These are phyloP conservation scores for Ephydatia muelleri DNA, from an alignment of 37 sponge, comb jelly and placozoan species.

Conservation along the genomic window DNA sequence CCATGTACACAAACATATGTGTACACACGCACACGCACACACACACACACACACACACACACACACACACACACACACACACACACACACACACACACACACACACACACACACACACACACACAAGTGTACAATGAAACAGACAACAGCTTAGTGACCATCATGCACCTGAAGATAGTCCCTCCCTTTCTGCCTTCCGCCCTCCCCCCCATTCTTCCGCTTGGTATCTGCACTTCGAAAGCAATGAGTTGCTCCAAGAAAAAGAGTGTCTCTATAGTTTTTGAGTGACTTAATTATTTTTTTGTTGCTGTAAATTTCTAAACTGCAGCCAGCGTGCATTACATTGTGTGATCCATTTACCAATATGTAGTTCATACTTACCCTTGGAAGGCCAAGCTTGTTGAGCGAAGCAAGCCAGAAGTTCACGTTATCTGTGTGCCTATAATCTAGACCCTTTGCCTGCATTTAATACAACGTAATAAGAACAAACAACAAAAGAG, in stretches of 20 bases:
- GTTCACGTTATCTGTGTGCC: slow-evolving; percentile 93
- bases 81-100: slow-evolving; percentile 9
- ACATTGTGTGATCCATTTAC: too few species aligned
- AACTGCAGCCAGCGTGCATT: too few species aligned
- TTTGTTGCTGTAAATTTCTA: too few species aligned
- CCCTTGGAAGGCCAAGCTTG: slow-evolving; percentile 80
- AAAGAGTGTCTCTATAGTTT: too few species aligned
- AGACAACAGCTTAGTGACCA: neutral
- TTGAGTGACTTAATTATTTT: too few species aligned
- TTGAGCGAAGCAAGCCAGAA: slow-evolving; percentile 72
- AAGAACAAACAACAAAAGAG: neutral
- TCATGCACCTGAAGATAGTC: neutral
- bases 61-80: slow-evolving; percentile 24
- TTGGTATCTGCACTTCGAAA: too few species aligned
- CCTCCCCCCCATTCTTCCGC: too few species aligned
- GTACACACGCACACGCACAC: slow-evolving; percentile 29
- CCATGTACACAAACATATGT: slow-evolving; percentile 3
- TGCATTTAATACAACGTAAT: neutral
- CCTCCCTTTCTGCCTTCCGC: neutral
- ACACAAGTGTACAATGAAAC: slow-evolving; percentile 12
- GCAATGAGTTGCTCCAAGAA: too few species aligned
- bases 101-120: neutral
- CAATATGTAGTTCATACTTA: slow-evolving; percentile 12
- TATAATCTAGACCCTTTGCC: slow-evolving; percentile 75
- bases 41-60: slow-evolving; percentile 29